phyloP scores from a whole-genome alignment of 2,888 invertebrate species.

The Petrophora chlorosata region DNA sequence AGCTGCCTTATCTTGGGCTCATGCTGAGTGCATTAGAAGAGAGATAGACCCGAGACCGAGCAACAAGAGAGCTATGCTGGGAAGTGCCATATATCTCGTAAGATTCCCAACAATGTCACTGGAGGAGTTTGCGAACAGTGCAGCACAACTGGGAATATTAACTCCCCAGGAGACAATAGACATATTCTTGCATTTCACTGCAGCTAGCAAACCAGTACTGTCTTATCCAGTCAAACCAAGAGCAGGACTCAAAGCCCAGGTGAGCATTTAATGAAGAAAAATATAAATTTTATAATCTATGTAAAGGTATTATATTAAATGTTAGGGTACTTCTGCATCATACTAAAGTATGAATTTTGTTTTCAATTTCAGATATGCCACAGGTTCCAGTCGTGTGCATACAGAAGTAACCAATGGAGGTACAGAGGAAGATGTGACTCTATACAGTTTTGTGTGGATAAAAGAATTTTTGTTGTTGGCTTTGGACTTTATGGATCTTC shows the following conservation, averaged over 20 bases:
- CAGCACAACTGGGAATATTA: constrained; percentile 95
- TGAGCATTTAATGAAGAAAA: no score
- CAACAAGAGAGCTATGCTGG: constrained; percentile 90
- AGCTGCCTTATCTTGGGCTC: constrained; percentile 96
- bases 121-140: constrained; percentile 95
- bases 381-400: constrained; percentile 97
- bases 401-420: constrained; percentile 98
- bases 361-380: constrained; percentile 90
- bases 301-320: no score
- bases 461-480: constrained; percentile 97
- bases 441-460: constrained; percentile 98
- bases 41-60: constrained; percentile 92
- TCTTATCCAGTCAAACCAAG: constrained; percentile 93
- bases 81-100: constrained; percentile 92
- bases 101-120: constrained; percentile 97
- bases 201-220: constrained; percentile 92
- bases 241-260: constrained; percentile 94
- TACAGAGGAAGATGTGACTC: constrained; percentile 98
- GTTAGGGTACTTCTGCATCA: no score
- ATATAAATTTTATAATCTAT: no score
- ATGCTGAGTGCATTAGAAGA: constrained; percentile 93
- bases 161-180: constrained; percentile 97
- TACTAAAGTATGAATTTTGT: background rate
- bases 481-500: constrained; percentile 98
- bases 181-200: constrained; percentile 97